Base-by-base conservation (phyloP, 2,797 vertebrate species). In the Bufotes viridis region DNA sequence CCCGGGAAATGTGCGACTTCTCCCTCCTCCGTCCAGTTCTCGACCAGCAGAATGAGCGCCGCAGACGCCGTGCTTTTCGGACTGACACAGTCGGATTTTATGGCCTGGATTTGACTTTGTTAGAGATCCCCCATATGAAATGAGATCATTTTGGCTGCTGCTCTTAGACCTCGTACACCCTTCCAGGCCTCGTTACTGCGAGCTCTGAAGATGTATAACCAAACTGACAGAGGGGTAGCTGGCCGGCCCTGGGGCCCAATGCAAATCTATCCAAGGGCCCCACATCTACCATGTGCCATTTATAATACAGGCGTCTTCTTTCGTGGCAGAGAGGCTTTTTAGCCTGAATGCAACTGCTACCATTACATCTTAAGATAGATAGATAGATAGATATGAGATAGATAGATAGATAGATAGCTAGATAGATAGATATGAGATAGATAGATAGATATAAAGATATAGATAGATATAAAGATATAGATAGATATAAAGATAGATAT, bases 121-220 rank as follows among this genome's bases (percentile, higher is more conserved):
- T 79, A 69, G 55, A 34, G 67, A 87, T 65, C 49, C 53, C 42
- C 7, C 61, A 70, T 55, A 70, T 29, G 26, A 26, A 34, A 58
- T 86, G 84, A 86, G 61, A 29, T 79, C 76, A 79, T 79, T 70
- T 78, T 85, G 84, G 75, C 84, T 67, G 18, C 69, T 51, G 24
- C 18, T 69, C 7, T 24, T 53, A 24, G 55, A 61, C 29, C 53
- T 75, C 34, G 0, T 55, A 14, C 26, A 58, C 20, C 51, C 6
- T 15, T 60, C 26, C 67, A 29, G 67, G 24, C 49, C 20, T 53
- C 49, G 12, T 55, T 78, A 22, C 51, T 55, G 49, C 14, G 14
- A 24, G 20, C 61, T 65, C 55, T 12, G 26, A 26, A 69, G 15
- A 29, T 10, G 18, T 22, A 49, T 20, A 9, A 17, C 17, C 10